Base-by-base conservation (phyloP, 2,888 invertebrate genomes). In the Mythimna impura region DNA sequence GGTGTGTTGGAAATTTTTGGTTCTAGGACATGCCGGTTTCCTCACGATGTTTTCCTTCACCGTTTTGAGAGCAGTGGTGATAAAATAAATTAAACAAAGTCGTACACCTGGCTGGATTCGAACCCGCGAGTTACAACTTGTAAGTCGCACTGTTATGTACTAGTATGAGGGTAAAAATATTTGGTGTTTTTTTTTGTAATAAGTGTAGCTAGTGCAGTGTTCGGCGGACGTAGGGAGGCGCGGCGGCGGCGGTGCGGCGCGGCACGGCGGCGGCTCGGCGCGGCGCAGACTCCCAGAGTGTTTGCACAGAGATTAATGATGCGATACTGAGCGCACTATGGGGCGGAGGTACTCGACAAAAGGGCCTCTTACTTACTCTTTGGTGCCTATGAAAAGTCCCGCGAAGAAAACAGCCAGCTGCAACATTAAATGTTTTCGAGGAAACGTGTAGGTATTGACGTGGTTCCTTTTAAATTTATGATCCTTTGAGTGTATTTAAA, bases 251-350 rank as follows among this genome's bases (percentile, higher is more conserved):
- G 25, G 55, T 9, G 36, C 50, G 43, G 47, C 14, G 22, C 14
- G 22, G 43, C 64, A 36, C 70, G 64, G 52, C 34, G 74, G 61
- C 68, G 50, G 54, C 74, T 25, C 83, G 86, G 84, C 87, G 86
- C 78, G 80, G 80, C 80, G 70, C 81, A 85, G 87, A 90, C 91
- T 94, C 80, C 72, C 82, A 84, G 87, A 90, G 91, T 94, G 94
- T 94, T 94, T 94, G 93, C 91, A 82, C 87, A 85, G 89, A 95
- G 95, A 95, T 95, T 95, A 95, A 95, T 95, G 95, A 94, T 93
- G 91, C 92, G 93, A 94, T 93, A 91, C 91, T 86, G 88, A 88
- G 90, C 88, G 82, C 90, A 91, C 92, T 91, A 91, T 91, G 89
- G 88, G 87, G 90, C 86, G 87, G 86, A 89, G 90, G 91, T 90